phyloP scores from a whole-genome alignment of 2,113 vertebrate genomes.

The Psophia crepitans region DNA sequence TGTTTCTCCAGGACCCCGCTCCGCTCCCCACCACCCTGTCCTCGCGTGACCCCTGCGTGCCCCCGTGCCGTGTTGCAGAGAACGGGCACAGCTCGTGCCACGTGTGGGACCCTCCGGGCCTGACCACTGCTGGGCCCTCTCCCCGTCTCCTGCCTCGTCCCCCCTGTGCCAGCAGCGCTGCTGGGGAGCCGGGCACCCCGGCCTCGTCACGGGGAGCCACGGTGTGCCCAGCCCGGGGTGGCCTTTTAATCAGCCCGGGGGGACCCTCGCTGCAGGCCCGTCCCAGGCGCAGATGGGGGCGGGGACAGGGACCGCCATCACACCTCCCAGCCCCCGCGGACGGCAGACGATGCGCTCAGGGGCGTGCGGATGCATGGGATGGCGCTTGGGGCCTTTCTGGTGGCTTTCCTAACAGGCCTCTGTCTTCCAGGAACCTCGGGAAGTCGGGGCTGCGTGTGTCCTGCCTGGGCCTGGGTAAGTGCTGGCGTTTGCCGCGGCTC shows the following conservation, averaged over 20 bases:
- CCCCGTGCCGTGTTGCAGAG: rapidly evolving
- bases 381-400: not conserved
- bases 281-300: not conserved
- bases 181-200: not conserved
- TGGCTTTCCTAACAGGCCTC: not conserved
- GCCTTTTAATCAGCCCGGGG: not conserved
- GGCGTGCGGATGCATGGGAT: not conserved
- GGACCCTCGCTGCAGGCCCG: not conserved
- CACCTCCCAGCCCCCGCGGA: rapidly evolving
- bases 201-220: not conserved
- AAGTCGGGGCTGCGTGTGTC: conserved; percentile 97
- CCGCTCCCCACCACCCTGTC: not conserved
- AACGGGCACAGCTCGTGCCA: not conserved
- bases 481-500: not conserved
- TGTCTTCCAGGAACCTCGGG: conserved; percentile 91
- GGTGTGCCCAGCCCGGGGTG: not conserved
- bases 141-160: not conserved
- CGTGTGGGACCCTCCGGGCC: not conserved
- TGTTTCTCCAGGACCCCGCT: not conserved
- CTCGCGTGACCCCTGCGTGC: not conserved
- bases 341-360: rapidly evolving
- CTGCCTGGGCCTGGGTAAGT: conserved; percentile 96
- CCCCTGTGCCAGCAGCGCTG: rapidly evolving
- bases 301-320: not conserved
- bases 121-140: rapidly evolving